Base-by-base conservation (phyloP, 2,113 vertebrate genomes). In the Pseudorhombus dupliciocellatus region DNA sequence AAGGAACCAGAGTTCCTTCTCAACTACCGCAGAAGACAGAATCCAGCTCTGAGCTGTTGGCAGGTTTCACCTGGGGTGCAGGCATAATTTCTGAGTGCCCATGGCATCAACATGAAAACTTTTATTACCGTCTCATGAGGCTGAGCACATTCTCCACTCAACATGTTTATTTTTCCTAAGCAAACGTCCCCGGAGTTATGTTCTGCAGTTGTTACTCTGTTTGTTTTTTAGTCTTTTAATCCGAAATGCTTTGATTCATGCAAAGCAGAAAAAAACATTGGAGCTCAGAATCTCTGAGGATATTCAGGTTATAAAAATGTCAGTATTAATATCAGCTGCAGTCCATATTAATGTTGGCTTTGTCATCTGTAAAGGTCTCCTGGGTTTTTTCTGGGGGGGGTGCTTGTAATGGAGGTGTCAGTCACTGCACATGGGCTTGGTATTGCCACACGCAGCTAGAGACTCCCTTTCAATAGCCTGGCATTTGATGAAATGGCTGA, bases 401-500 rank as follows among this genome's bases (percentile, higher is more conserved):
- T 28, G 22, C 67, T 56, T 60, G 58, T 83, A 87, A 87, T 85
- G 57, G 82, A 84, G 61, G 59, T 85, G 88, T 87, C 87, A 79
- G 73, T 87, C 87, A 86, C 64, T 81, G 84, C 57, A 73, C 58
- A 81, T 55, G 24, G 72, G 74, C 57, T 50, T 15, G 48, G 59
- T 77, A 85, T 63, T 80, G 73, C 79, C 71, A 59, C 59, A 25
- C 71, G 81, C 75, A 75, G 73, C 57, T 25, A 77, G 67, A 70
- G 85, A 70, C 66, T 58, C 83, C 62, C 78, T 80, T 87, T 91
- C 80, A 84, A 59, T 20, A 18, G 14, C 59, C 63, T 88, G 86
- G 76, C 79, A 79, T 89, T 87, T 85, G 73, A 90, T 88, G 75
- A 87, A 87, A 83, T 80, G 73, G 68, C 63, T 83, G 70, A 89